phyloP scores from a whole-genome alignment of 1,140 invertebrate species.

The Anastatus disparis region DNA sequence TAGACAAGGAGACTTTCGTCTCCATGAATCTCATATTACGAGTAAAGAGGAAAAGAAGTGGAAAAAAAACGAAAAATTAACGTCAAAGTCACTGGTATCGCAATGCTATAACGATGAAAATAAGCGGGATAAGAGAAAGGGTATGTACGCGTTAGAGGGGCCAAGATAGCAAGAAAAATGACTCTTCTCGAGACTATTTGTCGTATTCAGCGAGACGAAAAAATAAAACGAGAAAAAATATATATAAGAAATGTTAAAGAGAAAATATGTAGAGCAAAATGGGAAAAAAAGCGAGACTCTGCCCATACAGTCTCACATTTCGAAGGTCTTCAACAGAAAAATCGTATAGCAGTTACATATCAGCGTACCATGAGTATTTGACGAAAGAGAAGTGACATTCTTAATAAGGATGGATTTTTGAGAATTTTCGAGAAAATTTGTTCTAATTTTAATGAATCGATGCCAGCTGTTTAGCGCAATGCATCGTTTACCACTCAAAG shows the following conservation, averaged over 20 bases:
- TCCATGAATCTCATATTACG: neutral
- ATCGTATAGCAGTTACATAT: no score
- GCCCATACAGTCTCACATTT: constrained; percentile 39
- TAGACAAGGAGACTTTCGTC: neutral
- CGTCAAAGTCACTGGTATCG: neutral
- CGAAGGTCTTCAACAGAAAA: constrained; percentile 33
- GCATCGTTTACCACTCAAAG: constrained; percentile 42
- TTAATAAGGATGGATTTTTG: no score
- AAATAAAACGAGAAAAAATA: neutral
- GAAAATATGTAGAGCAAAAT: neutral
- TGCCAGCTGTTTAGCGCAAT: constrained; percentile 26
- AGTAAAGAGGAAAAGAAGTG: neutral
- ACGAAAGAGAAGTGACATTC: no score
- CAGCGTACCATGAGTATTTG: no score
- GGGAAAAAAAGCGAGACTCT: neutral
- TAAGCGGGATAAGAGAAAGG: neutral
- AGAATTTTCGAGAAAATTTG: no score
- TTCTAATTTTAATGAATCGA: no score
- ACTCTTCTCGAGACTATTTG: constrained; percentile 3
- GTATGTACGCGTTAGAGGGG: neutral
- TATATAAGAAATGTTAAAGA: neutral
- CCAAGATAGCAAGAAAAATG: constrained; percentile 15
- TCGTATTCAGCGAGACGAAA: neutral
- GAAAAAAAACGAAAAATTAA: neutral
- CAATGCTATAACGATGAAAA: neutral